phyloP scores from a whole-genome alignment of 2,888 invertebrate genomes.

The Andrena chrysosceles region DNA sequence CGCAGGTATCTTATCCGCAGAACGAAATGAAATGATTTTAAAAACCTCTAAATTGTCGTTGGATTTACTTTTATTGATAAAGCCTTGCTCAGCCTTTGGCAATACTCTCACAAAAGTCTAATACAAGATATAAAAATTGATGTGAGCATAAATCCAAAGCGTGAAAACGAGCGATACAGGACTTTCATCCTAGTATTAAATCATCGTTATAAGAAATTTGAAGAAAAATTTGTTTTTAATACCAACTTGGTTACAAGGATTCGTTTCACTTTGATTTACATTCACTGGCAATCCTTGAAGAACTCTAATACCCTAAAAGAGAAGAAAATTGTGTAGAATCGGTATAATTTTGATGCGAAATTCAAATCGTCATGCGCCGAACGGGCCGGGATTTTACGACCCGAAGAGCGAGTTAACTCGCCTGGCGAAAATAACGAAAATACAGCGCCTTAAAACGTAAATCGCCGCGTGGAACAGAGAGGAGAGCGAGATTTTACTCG shows the following conservation, averaged over 20 bases:
- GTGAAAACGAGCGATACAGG: not conserved
- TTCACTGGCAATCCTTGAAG: not conserved
- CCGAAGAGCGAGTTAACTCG: slow-evolving; percentile 20
- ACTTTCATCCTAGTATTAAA: no score
- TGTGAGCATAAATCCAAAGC: not conserved
- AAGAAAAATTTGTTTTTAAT: no score
- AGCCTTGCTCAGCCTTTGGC: no score
- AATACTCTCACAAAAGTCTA: not conserved
- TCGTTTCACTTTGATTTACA: no score
- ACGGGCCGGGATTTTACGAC: slow-evolving; percentile 38
- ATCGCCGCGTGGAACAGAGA: not conserved
- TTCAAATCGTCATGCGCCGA: slow-evolving; percentile 16
- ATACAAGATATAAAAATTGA: not conserved
- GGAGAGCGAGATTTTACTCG: slow-evolving; percentile 5
- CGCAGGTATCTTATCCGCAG: no score
- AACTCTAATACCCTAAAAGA: not conserved
- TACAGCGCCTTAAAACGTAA: slow-evolving; percentile 36
- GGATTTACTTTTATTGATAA: no score
- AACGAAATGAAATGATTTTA: no score
- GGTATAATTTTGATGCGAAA: slow-evolving; percentile 38
- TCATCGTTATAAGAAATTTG: no score
- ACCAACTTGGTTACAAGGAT: no score
- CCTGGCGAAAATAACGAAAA: slow-evolving; percentile 36
- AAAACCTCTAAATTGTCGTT: no score
- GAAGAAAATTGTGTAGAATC: slow-evolving; percentile 15